Evolutionary conservation across 2,797 vertebrate species (phyloP).

Genomic region (Dendrocincla tyrannina): DNA sequence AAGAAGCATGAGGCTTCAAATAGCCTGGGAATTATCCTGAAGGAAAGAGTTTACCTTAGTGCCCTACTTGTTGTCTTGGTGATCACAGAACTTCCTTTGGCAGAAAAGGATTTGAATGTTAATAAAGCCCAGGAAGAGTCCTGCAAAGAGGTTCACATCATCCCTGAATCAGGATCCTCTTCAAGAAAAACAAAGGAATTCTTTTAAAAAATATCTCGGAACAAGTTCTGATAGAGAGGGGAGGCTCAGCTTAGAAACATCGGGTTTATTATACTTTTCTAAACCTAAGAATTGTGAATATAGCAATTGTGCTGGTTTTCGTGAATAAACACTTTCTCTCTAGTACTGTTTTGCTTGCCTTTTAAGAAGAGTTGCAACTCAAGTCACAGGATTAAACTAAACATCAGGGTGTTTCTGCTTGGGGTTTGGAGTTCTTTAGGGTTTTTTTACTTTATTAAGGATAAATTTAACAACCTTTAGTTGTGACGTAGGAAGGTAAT

Average conservation of each 20-base stretch:
- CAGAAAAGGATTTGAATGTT: not conserved
- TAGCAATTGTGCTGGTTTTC: not conserved
- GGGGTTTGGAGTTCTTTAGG: not conserved
- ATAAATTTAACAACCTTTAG: not conserved
- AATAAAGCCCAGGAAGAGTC: not conserved
- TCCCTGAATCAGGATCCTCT: not conserved
- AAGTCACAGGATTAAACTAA: not conserved
- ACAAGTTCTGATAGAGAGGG: not conserved
- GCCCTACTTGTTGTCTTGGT: rapidly evolving
- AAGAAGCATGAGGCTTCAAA: not conserved
- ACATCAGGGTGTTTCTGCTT: not conserved
- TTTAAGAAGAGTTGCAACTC: not conserved
- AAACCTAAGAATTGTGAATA: not conserved
- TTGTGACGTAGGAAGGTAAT: not conserved
- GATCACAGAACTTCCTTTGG: not conserved
- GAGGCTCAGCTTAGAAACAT: not conserved
- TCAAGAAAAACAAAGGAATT: not conserved
- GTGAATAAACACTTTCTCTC: not conserved
- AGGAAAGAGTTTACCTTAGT: not conserved
- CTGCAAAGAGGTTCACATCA: not conserved
- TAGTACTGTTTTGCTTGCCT: not conserved
- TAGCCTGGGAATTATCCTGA: not conserved
- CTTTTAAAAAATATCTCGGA: not conserved
- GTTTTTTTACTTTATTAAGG: not conserved
- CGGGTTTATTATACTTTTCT: not conserved